phyloP scores from a whole-genome alignment of 2,113 vertebrate species.

The Tetraodon nigroviridis region DNA sequence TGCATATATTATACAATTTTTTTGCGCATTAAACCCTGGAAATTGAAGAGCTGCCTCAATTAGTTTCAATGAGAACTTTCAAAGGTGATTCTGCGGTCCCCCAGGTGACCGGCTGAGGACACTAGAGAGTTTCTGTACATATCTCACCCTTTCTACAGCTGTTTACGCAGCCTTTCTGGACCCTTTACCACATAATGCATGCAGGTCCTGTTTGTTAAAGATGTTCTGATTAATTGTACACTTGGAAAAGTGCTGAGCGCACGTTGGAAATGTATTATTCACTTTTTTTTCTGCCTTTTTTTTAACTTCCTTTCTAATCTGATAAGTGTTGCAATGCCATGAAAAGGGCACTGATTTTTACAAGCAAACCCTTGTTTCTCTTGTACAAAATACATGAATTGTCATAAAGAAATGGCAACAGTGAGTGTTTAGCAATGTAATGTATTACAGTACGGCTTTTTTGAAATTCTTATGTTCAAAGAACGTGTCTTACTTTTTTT shows the following conservation, averaged over 20 bases:
- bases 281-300: constrained; percentile 68
- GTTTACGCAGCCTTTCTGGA: constrained; percentile 60
- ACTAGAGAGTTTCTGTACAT: constrained; percentile 70
- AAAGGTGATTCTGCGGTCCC: constrained; percentile 45
- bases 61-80: constrained; percentile 44
- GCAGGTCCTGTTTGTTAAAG: constrained; percentile 73
- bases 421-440: constrained; percentile 87
- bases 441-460: constrained; percentile 82
- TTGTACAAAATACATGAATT: constrained; percentile 79
- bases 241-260: constrained; percentile 65
- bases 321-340: constrained; percentile 56
- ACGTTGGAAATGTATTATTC: constrained; percentile 74
- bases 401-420: constrained; percentile 79
- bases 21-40: constrained; percentile 48
- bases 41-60: constrained; percentile 57
- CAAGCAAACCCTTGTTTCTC: constrained; percentile 67
- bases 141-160: constrained; percentile 67
- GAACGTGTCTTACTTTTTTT: constrained; percentile 79
- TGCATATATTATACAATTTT: constrained; percentile 81
- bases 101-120: constrained; percentile 50
- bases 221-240: constrained; percentile 75
- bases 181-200: constrained; percentile 69
- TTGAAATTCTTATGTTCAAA: constrained; percentile 75
- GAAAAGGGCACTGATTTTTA: constrained; percentile 71
- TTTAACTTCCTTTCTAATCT: constrained; percentile 71